A percentile compares a stretch with the other conserved stretches of the same genome.
phyloP scores from a whole-genome alignment of 2,888 invertebrate species.

The Dysmachus trigonus region DNA sequence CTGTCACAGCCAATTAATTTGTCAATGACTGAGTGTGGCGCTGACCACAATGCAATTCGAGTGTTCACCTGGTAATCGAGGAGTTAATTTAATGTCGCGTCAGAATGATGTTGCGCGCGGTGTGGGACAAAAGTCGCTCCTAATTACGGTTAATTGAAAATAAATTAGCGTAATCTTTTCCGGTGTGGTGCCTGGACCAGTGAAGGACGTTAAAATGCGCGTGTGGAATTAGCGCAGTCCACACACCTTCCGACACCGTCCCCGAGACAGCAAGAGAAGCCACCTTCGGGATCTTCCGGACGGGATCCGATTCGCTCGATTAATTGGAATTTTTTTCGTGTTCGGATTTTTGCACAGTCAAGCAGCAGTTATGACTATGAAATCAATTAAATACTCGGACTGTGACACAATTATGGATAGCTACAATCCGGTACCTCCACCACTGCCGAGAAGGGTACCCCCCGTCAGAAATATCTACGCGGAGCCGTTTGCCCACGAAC shows the following conservation, averaged over 20 bases:
- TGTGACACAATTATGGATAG: conserved; percentile 66
- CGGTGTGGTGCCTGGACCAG: not conserved
- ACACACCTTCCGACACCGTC: not conserved
- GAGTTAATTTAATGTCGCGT: not conserved
- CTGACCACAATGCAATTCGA: not conserved
- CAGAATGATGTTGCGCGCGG: not conserved
- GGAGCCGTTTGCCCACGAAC: conserved; percentile 65
- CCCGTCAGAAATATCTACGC: conserved; percentile 65
- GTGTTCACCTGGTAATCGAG: not conserved
- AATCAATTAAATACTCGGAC: conserved; percentile 66
- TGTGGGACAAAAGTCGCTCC: not conserved
- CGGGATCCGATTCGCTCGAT: not conserved
- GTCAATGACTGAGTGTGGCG: not conserved
- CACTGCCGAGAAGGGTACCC: conserved; percentile 64
- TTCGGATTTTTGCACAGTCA: not conserved
- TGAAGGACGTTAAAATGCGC: conserved; percentile 18
- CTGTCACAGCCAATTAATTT: not conserved
- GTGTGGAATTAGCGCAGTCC: conserved; percentile 1
- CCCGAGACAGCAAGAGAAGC: not conserved
- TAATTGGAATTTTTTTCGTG: conserved; percentile 10
- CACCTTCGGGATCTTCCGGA: not conserved
- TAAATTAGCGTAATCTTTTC: not conserved
- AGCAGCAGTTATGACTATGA: conserved; percentile 62
- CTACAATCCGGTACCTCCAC: conserved; percentile 65
- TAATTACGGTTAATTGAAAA: not conserved